Evolutionary conservation across 2,797 vertebrate genomes (phyloP).

Genomic region (Tangara arthus): DNA sequence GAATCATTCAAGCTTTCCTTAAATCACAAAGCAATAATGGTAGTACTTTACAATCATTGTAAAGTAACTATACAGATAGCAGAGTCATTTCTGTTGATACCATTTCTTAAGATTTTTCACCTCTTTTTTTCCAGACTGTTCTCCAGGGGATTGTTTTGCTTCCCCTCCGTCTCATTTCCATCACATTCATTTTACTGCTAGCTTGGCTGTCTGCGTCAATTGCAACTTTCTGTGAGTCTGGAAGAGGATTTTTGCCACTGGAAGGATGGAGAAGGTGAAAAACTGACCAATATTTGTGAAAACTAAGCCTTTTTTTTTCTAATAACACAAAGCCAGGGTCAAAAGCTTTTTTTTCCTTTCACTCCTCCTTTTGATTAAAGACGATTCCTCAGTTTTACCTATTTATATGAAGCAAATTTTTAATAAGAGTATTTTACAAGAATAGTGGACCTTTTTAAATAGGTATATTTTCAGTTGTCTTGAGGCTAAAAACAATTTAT

Average conservation of each 20-base stretch:
- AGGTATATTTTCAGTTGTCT: not conserved
- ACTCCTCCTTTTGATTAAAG: not conserved
- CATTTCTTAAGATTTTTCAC: not conserved
- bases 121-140: constrained; percentile 75
- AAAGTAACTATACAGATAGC: not conserved
- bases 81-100: not conserved
- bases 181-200: constrained; percentile 79
- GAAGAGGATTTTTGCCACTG: constrained; percentile 82
- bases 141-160: constrained; percentile 88
- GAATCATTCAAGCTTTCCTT: not conserved
- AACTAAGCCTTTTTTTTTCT: not conserved
- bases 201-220: constrained; percentile 85
- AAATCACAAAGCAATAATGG: not conserved
- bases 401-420: not conserved
- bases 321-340: not conserved
- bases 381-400: not conserved
- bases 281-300: not conserved
- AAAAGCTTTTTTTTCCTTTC: not conserved
- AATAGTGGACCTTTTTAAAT: not conserved
- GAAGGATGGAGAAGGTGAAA: constrained; percentile 92
- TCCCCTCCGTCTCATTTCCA: constrained; percentile 81
- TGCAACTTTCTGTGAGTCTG: constrained; percentile 78
- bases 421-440: not conserved
- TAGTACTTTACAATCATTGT: not conserved
- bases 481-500: not conserved